Evolutionary conservation across 2,113 vertebrate genomes (phyloP).

Genomic region (Pandion haliaetus): DNA sequence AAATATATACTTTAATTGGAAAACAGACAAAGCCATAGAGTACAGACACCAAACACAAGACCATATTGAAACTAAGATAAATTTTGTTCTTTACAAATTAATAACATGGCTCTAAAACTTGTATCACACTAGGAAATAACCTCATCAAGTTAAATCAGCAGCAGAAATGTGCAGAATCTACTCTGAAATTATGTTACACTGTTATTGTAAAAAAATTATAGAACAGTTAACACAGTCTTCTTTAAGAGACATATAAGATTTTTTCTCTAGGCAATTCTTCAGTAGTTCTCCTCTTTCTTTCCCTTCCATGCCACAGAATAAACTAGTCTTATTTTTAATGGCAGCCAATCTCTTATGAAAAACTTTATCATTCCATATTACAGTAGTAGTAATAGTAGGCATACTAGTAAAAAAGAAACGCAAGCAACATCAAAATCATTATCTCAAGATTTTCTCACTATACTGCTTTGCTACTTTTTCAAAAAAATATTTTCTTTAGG

Average conservation of each 20-base stretch:
- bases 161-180: neutral
- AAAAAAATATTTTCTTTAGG: neutral
- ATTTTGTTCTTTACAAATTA: slow-evolving; percentile 1
- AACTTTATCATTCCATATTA: neutral
- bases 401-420: neutral
- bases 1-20: slow-evolving; percentile 53
- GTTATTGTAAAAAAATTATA: neutral
- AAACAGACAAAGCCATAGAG: slow-evolving; percentile 6
- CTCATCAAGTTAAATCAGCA: neutral
- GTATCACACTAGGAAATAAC: neutral
- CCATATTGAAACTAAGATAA: neutral
- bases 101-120: neutral
- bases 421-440: neutral
- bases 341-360: neutral
- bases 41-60: neutral
- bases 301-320: neutral
- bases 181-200: neutral
- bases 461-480: neutral
- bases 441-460: neutral
- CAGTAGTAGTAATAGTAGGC: neutral
- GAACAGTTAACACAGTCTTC: neutral
- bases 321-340: neutral
- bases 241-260: neutral
- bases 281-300: neutral
- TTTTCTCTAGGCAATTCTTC: neutral